Evolutionary conservation across 2,113 vertebrate species (phyloP).

Genomic region (Salvelinus fontinalis): DNA sequence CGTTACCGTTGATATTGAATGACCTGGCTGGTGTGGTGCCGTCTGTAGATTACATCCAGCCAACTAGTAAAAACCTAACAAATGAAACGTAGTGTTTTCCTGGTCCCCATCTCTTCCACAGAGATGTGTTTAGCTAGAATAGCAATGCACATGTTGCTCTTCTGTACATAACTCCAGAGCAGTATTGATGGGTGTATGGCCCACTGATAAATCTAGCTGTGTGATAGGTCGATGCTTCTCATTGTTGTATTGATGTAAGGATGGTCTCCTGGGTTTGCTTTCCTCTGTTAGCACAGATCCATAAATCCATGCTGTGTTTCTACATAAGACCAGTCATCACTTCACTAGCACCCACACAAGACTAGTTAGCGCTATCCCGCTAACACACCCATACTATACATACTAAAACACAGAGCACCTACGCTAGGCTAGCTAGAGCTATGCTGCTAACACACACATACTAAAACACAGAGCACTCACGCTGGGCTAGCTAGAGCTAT

Average conservation of each 20-base stretch:
- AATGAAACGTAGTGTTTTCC: too few relatives aligned
- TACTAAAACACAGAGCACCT: neutral
- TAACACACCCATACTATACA: conserved; percentile 4
- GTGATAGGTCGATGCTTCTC: conserved; percentile 71
- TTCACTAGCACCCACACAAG: neutral
- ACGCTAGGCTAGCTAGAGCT: neutral
- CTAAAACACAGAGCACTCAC: neutral
- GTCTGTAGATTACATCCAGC: too few relatives aligned
- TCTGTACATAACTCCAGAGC: neutral
- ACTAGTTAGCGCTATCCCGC: neutral
- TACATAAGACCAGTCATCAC: conserved; percentile 9
- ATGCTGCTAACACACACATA: neutral
- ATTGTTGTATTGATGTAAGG: conserved; percentile 78
- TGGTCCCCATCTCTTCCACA: neutral
- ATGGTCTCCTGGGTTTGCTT: conserved; percentile 68
- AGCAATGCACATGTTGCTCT: neutral
- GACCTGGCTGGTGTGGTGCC: too few relatives aligned
- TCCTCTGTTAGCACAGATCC: conserved; percentile 69
- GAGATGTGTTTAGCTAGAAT: neutral
- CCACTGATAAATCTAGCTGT: conserved; percentile 68
- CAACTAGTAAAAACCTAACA: too few relatives aligned
- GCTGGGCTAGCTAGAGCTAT: neutral
- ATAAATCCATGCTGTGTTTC: conserved; percentile 68
- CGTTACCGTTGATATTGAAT: too few relatives aligned
- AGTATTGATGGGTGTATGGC: conserved; percentile 67